Conservation (phyloP, 2,888 invertebrate genomes). For the Lepidochrysops patricia region DNA sequence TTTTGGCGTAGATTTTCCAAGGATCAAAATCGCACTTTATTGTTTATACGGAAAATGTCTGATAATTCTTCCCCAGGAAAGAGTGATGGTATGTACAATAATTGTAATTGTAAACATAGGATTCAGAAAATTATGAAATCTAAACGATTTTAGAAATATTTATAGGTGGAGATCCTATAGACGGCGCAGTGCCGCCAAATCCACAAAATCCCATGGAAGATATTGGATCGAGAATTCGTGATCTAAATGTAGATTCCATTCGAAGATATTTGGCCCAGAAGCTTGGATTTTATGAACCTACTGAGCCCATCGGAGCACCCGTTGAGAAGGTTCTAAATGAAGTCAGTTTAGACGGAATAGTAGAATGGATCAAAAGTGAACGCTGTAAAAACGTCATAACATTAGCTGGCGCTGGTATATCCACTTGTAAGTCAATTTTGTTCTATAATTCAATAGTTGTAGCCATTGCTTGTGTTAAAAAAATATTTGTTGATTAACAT, state of each 20-base stretch:
- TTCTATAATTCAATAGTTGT: too few species aligned
- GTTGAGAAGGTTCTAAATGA: constrained; percentile 76
- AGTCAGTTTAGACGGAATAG: constrained; percentile 83
- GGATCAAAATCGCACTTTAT: constrained; percentile 54
- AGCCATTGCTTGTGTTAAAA: neutral
- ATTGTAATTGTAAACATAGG: neutral
- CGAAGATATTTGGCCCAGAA: constrained; percentile 78
- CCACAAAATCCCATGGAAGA: constrained; percentile 37
- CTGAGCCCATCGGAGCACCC: constrained; percentile 40
- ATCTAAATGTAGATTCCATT: constrained; percentile 77
- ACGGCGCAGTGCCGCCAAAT: constrained; percentile 51
- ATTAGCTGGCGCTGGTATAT: constrained; percentile 97
- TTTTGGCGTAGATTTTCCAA: constrained; percentile 50
- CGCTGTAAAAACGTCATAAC: constrained; percentile 91
- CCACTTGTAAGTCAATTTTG: constrained; percentile 83
- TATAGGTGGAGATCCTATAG: constrained; percentile 44
- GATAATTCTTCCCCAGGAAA: constrained; percentile 63
- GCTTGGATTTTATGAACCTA: constrained; percentile 72
- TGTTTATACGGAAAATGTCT: constrained; percentile 48
- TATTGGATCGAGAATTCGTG: constrained; percentile 49
- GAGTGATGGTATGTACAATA: constrained; percentile 47
- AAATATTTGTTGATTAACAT: neutral
- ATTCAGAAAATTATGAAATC: constrained; percentile 4
- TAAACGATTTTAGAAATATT: constrained; percentile 26
- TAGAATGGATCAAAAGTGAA: constrained; percentile 83